Conservation (phyloP, 2,888 invertebrate genomes). For the Xylophagus ater region DNA sequence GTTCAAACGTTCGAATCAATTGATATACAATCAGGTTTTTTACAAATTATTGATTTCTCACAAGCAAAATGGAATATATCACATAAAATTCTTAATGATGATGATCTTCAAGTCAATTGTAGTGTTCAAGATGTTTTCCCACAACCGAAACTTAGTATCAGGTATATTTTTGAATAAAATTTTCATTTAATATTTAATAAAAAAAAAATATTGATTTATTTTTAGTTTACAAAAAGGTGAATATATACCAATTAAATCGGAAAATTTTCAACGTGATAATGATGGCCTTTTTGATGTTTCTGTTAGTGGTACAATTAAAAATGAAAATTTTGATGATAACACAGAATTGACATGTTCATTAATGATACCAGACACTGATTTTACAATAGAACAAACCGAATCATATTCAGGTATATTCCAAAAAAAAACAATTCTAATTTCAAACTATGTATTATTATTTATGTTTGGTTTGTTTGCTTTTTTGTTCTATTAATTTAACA, state of each 20-base stretch:
- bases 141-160: constrained; percentile 19
- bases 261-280: constrained; percentile 1
- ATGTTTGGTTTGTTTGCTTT: not conserved
- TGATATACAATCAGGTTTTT: constrained; percentile 24
- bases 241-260: constrained; percentile 4
- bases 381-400: constrained; percentile 1
- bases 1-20: constrained; percentile 44
- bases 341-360: constrained; percentile 3
- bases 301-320: not conserved
- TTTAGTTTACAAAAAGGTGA: constrained; percentile 7
- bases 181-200: too few species aligned
- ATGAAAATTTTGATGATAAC: not conserved
- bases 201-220: not conserved
- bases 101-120: constrained; percentile 21
- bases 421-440: not conserved
- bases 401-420: constrained; percentile 2
- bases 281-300: constrained; percentile 8
- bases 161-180: constrained; percentile 19
- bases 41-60: constrained; percentile 21
- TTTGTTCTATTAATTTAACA: not conserved
- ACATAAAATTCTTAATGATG: constrained; percentile 18
- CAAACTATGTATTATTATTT: not conserved
- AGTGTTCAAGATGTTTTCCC: constrained; percentile 20
- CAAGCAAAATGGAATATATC: constrained; percentile 18
- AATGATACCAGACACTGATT: constrained; percentile 6